Conservation (phyloP, 1,140 invertebrate genomes). For the Atta colombica region DNA sequence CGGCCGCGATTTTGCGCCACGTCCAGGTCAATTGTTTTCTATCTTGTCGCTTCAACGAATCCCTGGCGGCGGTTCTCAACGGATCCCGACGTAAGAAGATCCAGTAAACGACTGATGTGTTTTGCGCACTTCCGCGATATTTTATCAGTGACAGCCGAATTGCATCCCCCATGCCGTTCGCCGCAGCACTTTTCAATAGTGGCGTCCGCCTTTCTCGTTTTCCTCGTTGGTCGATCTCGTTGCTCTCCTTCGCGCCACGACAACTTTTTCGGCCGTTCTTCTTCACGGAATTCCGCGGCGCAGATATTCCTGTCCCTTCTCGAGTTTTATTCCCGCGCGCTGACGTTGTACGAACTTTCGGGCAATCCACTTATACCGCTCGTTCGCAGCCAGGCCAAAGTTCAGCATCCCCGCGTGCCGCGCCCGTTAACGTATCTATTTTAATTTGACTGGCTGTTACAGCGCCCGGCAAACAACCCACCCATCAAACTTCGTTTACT, state of each 20-base stretch:
- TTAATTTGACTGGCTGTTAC: conserved; percentile 36
- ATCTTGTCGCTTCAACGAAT: conserved; percentile 43
- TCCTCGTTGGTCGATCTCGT: not conserved
- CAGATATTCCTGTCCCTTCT: conserved; percentile 56
- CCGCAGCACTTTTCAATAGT: conserved; percentile 67
- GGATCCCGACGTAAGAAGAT: conserved; percentile 45
- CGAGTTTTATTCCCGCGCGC: conserved; percentile 41
- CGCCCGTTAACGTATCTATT: conserved; percentile 47
- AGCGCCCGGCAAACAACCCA: conserved; percentile 20
- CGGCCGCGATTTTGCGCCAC: conserved; percentile 36
- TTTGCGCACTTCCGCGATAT: conserved; percentile 69
- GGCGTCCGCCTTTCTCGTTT: conserved; percentile 8
- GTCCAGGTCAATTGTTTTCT: conserved; percentile 53
- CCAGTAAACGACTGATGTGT: conserved; percentile 54
- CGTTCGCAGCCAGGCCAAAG: conserved; percentile 6
- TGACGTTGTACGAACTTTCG: conserved; percentile 59
- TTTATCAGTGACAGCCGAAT: conserved; percentile 73
- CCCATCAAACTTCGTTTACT: not conserved
- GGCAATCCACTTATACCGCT: conserved; percentile 61
- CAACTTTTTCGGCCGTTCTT: conserved; percentile 70
- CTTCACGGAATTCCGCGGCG: conserved; percentile 58
- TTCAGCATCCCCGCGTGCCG: conserved; percentile 1
- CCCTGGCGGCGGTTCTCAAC: conserved; percentile 31
- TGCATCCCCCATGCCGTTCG: conserved; percentile 44
- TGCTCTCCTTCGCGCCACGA: conserved; percentile 35